These are phyloP conservation scores for Alcedo atthis DNA, from an alignment of 2,797 vertebrate genomes.

Conservation along the genomic window DNA sequence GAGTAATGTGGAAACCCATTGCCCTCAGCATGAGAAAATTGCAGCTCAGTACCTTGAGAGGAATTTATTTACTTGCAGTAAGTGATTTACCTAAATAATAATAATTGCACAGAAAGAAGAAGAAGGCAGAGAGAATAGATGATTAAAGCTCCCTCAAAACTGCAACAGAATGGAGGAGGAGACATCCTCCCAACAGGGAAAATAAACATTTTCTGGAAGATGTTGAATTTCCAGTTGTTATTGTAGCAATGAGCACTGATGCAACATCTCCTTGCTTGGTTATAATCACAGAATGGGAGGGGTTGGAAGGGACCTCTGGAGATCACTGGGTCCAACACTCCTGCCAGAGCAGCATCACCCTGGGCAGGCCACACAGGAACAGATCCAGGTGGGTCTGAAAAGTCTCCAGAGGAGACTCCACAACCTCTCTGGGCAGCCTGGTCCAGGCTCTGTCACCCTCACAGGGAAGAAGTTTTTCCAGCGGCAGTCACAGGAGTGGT, in stretches of 20 bases:
- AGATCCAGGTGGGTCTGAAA: too few species aligned
- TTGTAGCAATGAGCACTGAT: background rate
- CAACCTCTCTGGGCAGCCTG: too few species aligned
- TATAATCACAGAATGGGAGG: background rate
- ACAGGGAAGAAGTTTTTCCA: background rate
- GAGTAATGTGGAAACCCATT: background rate
- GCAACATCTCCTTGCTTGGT: background rate
- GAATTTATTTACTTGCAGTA: constrained; percentile 46
- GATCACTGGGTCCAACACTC: too few species aligned
- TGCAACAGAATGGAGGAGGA: background rate
- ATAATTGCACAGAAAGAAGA: background rate
- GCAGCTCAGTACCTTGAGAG: background rate
- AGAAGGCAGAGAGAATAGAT: background rate
- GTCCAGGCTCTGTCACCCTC: too few species aligned
- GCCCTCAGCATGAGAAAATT: background rate
- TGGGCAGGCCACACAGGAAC: too few species aligned
- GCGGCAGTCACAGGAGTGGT: fast-evolving
- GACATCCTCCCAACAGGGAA: background rate
- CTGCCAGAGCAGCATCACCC: too few species aligned
- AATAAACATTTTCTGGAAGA: background rate
- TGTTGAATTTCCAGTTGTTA: background rate
- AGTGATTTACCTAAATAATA: constrained; percentile 30
- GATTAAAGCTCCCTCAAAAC: background rate
- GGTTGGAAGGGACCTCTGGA: too few species aligned
- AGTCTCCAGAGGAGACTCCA: too few species aligned